Conservation (phyloP, 2,797 vertebrate genomes). For the Darevskia mixta region DNA sequence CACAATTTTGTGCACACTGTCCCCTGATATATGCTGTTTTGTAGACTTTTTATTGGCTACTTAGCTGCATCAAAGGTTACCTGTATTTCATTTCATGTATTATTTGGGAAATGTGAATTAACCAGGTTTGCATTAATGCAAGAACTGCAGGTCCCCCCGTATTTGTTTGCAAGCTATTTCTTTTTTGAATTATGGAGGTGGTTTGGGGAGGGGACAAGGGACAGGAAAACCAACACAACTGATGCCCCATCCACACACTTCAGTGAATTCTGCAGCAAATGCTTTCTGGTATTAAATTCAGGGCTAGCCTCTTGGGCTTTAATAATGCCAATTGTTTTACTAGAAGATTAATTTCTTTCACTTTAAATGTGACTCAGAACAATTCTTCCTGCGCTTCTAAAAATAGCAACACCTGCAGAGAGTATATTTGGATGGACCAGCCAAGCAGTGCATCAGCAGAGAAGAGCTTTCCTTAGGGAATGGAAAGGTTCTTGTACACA, state of each 20-base stretch:
- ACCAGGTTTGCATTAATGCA: too few relatives aligned
- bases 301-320: conserved; percentile 64
- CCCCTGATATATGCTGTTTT: too few relatives aligned
- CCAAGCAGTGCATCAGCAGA: conserved; percentile 42
- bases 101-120: too few relatives aligned
- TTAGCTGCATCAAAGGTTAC: too few relatives aligned
- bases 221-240: conserved; percentile 35
- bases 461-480: conserved; percentile 61
- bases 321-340: conserved; percentile 73
- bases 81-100: too few relatives aligned
- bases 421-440: conserved; percentile 50
- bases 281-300: conserved; percentile 63
- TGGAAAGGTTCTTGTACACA: conserved; percentile 39
- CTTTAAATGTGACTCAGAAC: conserved; percentile 61
- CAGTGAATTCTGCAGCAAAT: conserved; percentile 64
- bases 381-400: conserved; percentile 58
- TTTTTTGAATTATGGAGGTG: conserved; percentile 38
- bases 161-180: conserved; percentile 56
- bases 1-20: too few relatives aligned
- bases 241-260: conserved; percentile 37
- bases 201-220: neutral
- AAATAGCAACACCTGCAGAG: conserved; percentile 62
- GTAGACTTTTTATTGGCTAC: too few relatives aligned
- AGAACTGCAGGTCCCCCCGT: too few relatives aligned
- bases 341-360: conserved; percentile 70